Conservation (phyloP, 2,888 invertebrate genomes). For the Unio delphinus region DNA sequence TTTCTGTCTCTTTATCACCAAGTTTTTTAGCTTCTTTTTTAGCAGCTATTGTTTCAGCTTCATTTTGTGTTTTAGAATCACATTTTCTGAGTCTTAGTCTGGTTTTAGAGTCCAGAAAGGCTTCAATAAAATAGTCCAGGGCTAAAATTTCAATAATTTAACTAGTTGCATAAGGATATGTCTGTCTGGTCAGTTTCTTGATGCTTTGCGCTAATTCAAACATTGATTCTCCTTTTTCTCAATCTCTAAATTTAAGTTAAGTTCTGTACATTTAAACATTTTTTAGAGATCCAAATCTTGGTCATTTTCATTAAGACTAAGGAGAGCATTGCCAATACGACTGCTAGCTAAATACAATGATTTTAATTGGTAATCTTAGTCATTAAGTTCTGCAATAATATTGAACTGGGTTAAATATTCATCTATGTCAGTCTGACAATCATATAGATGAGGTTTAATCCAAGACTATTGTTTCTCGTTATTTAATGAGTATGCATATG, state of each 20-base stretch:
- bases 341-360: neutral
- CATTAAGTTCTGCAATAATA: constrained; percentile 28
- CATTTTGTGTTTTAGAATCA: constrained; percentile 14
- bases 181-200: neutral
- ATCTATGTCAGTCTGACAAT: constrained; percentile 25
- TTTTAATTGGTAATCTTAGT: constrained; percentile 70
- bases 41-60: constrained; percentile 22
- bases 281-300: constrained; percentile 1
- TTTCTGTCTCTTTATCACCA: constrained; percentile 12
- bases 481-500: no score
- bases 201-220: no score
- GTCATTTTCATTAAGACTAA: no score
- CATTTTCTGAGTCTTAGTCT: no score
- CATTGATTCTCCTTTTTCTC: no score
- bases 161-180: no score
- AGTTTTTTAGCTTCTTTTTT: constrained; percentile 15
- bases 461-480: no score
- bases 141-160: no score
- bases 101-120: no score
- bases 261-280: constrained; percentile 1
- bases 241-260: no score
- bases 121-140: no score
- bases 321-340: no score
- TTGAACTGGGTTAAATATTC: constrained; percentile 29
- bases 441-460: constrained; percentile 19